phyloP scores from a whole-genome alignment of 2,888 invertebrate species.

The Cerastis rubricosa region DNA sequence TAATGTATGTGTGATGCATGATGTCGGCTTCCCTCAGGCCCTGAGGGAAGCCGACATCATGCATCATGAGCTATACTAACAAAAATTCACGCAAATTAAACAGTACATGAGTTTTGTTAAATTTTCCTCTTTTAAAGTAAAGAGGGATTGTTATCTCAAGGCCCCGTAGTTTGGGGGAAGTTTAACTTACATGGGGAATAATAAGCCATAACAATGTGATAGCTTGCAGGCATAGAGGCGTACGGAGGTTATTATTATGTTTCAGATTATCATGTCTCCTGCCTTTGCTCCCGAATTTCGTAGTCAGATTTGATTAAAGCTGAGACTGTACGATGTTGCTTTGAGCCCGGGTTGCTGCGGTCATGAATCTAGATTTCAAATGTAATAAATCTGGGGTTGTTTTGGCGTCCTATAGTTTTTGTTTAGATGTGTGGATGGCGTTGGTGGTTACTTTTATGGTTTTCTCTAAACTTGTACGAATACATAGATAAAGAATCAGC shows the following conservation, averaged over 20 bases:
- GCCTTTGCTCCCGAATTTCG: constrained; percentile 5
- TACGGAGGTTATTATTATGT: constrained; percentile 9
- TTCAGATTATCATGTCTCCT: constrained; percentile 18
- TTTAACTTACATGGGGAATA: constrained; percentile 24
- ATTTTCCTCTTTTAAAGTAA: constrained; percentile 17
- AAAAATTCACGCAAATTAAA: constrained; percentile 33
- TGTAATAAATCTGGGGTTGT: not conserved
- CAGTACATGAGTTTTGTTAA: constrained; percentile 13
- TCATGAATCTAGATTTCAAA: constrained; percentile 12
- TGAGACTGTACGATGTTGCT: not conserved
- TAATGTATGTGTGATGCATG: not conserved
- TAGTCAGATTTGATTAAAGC: constrained; percentile 27
- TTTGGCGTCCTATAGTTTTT: not conserved
- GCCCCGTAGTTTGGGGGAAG: not conserved
- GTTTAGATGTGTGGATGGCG: not conserved
- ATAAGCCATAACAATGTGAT: constrained; percentile 25
- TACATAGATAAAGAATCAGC: not conserved
- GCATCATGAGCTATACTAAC: no score
- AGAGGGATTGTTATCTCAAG: constrained; percentile 41
- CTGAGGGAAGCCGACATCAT: no score
- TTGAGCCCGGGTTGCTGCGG: not conserved
- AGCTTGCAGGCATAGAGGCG: constrained; percentile 22
- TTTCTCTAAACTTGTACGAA: not conserved
- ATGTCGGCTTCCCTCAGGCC: constrained; percentile 6
- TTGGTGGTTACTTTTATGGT: not conserved